Evolutionary conservation across 2,888 invertebrate species (phyloP).

Genomic region (Rhagophthalmus giganteus): DNA sequence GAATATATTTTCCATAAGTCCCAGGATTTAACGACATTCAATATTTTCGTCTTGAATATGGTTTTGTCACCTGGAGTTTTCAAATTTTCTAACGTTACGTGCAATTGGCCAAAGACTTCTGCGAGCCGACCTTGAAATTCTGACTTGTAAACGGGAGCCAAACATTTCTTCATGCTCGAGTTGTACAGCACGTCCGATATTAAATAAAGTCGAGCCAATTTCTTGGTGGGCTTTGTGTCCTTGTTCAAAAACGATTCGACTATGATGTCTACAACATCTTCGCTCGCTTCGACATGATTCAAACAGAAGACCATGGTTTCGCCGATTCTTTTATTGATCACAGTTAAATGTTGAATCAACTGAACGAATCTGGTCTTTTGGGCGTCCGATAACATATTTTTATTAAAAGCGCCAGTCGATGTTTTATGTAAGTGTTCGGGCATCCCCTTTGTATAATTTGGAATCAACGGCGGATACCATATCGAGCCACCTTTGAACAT

Average conservation of each 20-base stretch:
- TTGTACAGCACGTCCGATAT: constrained; percentile 96
- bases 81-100: constrained; percentile 67
- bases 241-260: constrained; percentile 78
- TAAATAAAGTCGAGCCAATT: constrained; percentile 89
- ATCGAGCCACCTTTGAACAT: constrained; percentile 96
- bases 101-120: constrained; percentile 74
- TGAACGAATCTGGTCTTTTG: constrained; percentile 89
- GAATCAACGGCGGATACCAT: constrained; percentile 93
- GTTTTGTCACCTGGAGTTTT: constrained; percentile 83
- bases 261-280: constrained; percentile 88
- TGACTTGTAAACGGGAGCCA: constrained; percentile 83
- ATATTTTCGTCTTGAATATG: constrained; percentile 84
- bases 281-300: constrained; percentile 91
- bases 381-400: constrained; percentile 69
- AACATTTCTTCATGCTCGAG: constrained; percentile 82
- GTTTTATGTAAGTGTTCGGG: constrained; percentile 82
- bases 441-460: constrained; percentile 93
- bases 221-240: constrained; percentile 72
- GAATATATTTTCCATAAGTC: constrained; percentile 95
- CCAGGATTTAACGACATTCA: constrained; percentile 90
- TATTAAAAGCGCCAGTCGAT: constrained; percentile 62
- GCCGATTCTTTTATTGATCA: constrained; percentile 75
- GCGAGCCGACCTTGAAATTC: constrained; percentile 77
- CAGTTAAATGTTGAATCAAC: constrained; percentile 78
- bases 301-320: constrained; percentile 98